Evolutionary conservation across 2,888 invertebrate species (phyloP).

Genomic region (Tupiocoris notatus): DNA sequence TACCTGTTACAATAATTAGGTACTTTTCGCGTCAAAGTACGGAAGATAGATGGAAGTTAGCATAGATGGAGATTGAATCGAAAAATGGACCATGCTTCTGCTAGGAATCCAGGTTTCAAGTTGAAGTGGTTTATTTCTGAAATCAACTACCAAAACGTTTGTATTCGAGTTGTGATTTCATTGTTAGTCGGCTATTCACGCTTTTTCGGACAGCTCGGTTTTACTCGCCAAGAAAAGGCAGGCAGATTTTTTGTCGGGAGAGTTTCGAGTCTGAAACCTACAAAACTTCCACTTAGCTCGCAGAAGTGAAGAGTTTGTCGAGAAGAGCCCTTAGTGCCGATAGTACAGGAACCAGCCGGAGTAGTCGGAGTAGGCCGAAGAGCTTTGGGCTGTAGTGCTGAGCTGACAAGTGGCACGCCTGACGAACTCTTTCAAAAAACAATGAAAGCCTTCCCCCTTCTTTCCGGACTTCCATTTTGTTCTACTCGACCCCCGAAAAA

Average conservation of each 20-base stretch:
- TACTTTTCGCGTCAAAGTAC: too few relatives aligned
- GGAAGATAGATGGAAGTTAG: too few relatives aligned
- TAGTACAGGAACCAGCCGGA: not conserved
- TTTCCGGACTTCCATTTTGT: not conserved
- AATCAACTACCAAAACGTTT: too few relatives aligned
- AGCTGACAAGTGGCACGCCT: slow-evolving; percentile 30
- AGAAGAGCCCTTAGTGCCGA: not conserved
- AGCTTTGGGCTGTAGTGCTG: not conserved
- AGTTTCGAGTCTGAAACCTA: not conserved
- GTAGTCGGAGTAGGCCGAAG: not conserved
- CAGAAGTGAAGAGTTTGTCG: slow-evolving; percentile 11
- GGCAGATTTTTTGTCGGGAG: not conserved
- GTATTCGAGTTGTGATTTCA: too few relatives aligned
- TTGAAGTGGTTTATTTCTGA: too few relatives aligned
- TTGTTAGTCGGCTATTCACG: not conserved
- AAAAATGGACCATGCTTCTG: too few relatives aligned
- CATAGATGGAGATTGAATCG: too few relatives aligned
- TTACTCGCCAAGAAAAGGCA: not conserved
- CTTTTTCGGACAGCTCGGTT: not conserved
- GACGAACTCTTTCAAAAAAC: slow-evolving; percentile 26
- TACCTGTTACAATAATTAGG: too few relatives aligned
- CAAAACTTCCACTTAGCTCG: slow-evolving; percentile 14
- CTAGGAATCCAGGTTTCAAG: too few relatives aligned
- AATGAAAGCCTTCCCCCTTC: slow-evolving; percentile 15
- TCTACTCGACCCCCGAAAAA: not conserved